Base-by-base conservation (phyloP, 2,888 invertebrate genomes). In the Trichogramma evanescens region DNA sequence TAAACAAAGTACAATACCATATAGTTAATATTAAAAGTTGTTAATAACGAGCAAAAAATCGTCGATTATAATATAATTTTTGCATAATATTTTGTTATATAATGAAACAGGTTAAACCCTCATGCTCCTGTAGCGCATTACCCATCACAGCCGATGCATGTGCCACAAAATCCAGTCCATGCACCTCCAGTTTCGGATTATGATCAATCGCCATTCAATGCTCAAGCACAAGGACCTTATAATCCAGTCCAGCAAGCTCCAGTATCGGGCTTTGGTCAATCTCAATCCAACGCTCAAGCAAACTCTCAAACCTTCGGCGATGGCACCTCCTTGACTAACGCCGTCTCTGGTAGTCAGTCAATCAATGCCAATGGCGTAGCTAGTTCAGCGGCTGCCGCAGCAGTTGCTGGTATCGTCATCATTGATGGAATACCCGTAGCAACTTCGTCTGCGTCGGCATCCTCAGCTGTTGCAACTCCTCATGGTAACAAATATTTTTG, bases 361-460 rank as follows among this genome's bases (percentile, higher is more conserved):
- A 4, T 43, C 4, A 51, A 55, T 9, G 48, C 49, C 2, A 46
- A 54, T 26, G 64, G 64, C 6, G 63, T 54, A 10, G 53, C 63
- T 1, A 45, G 26, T 8, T 57, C 64, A 0, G 64, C 67, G 0
- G 63, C 66, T 6, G 67, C 64, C 10, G 56, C 66, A 2, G 65
- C 66, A 10, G 59, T 62, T 5, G 66, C 65, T 2, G 61, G 63
- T 10, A 63, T 64, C 1, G 59, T 56, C 13, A 61, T 64, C 46
- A 54, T 65, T 9, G 64, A 58, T 45, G 67, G 67, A 6, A 50
- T 64, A 4, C 67, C 67, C 0, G 52, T 66, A 3, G 62, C 65
- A 4, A 66, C 61, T 26, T 66, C 67, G 4, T 54, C 66, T 7
- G 66, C 67, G 1, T 64, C 66, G 1, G 63, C 67, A 1, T 59